Conservation (phyloP, 1,140 invertebrate species). For the Leucophenga varia region DNA sequence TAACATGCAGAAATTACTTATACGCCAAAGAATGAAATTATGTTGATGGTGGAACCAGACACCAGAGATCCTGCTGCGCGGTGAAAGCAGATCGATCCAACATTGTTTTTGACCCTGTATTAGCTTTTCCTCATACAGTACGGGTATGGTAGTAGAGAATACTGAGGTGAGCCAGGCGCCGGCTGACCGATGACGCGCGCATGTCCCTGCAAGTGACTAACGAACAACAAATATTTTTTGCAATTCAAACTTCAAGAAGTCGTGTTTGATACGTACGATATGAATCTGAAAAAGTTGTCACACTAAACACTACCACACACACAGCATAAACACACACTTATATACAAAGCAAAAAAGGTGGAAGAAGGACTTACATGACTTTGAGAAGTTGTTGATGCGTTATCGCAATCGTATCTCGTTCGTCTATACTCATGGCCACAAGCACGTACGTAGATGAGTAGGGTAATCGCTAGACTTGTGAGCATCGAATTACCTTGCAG, state of each 20-base stretch:
- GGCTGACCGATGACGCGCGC: slow-evolving; percentile 75
- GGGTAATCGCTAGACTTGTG: slow-evolving; percentile 79
- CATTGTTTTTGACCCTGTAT: slow-evolving; percentile 80
- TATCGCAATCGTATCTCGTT: slow-evolving; percentile 92
- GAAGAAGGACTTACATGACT: slow-evolving; percentile 88
- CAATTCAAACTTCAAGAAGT: too few relatives aligned
- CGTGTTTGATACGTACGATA: too few relatives aligned
- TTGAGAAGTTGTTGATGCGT: slow-evolving; percentile 93
- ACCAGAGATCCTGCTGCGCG: slow-evolving; percentile 90
- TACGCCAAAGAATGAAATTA: slow-evolving; percentile 83
- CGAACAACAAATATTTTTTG: too few relatives aligned
- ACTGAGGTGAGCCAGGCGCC: slow-evolving; percentile 82
- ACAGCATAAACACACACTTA: too few relatives aligned
- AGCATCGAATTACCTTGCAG: slow-evolving; percentile 84
- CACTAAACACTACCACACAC: too few relatives aligned
- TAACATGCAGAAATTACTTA: slow-evolving; percentile 91
- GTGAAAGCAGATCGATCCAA: slow-evolving; percentile 81
- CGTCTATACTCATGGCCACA: slow-evolving; percentile 91
- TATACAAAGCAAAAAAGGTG: too few relatives aligned
- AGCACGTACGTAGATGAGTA: slow-evolving; percentile 94
- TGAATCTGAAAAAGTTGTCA: too few relatives aligned
- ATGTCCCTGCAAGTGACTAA: slow-evolving; percentile 69
- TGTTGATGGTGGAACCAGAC: slow-evolving; percentile 76
- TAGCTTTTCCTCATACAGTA: slow-evolving; percentile 78
- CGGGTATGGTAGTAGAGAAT: slow-evolving; percentile 81